Base-by-base conservation (phyloP, 2,797 vertebrate species). In the Glyptemys insculpta region DNA sequence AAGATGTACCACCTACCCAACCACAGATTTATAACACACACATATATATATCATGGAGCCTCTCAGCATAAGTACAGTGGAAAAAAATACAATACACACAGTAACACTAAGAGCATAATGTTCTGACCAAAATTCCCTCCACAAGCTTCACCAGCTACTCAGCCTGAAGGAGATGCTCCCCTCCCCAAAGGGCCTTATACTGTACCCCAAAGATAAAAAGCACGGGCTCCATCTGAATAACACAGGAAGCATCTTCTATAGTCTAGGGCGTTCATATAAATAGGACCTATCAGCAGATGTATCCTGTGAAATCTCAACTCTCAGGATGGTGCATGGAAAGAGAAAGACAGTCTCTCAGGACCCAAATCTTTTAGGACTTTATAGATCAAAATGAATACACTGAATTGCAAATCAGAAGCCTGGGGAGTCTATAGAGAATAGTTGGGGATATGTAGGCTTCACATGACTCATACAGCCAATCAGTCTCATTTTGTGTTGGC, bases 341-440 rank as follows among this genome's bases (percentile, higher is more conserved):
- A 72, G 81, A 65, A 85, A 91, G 79, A 62, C 27, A 78, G 10
- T 82, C 82, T 92, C 83, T 54, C 56, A 65, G 76, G 82, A 91
- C 57, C 59, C 86, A 94, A 94, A 81, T 85, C 47, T 56, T 65
- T 85, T 3, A 76, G 57, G 80, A 53, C 76, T 19, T 49, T 57
- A 44, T 0, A 87, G 56, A 94, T 49, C 49, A 88, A 88, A 95
- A 82, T 16, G 78, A 92, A 91, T 59, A 49, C 37, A 49, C 72
- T 86, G 86, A 96, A 94, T 57, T 91, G 50, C 78, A 97, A 90
- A 96, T 86, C 72, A 86, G 92, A 92, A 89, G 81, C 41, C 6
- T 41, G 62, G 81, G 68, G 1, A 1, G 83, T 47, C 88, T 91
- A 74, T 1, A 91, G 92, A 88, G 81, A 95, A 68, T 12, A 83